phyloP scores from a whole-genome alignment of 1,140 invertebrate species.

The Hycleus phaleratus region DNA sequence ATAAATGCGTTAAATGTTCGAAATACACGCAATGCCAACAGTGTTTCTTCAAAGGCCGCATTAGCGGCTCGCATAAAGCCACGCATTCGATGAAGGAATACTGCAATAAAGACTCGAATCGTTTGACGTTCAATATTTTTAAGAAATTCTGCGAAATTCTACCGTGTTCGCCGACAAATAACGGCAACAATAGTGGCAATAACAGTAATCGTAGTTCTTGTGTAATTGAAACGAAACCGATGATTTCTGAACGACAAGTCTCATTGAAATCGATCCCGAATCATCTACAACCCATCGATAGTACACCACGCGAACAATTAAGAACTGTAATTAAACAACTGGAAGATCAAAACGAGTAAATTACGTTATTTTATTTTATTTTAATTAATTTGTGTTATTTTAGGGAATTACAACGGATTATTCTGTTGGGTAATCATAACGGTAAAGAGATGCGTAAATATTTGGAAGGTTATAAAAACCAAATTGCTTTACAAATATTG shows the following conservation, averaged over 20 bases:
- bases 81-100: constrained; percentile 69
- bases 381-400: constrained; percentile 8
- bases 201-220: background rate
- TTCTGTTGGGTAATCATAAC: constrained; percentile 26
- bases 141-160: constrained; percentile 34
- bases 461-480: constrained; percentile 45
- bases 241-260: background rate
- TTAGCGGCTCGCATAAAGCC: constrained; percentile 60
- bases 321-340: constrained; percentile 54
- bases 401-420: constrained; percentile 34
- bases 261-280: constrained; percentile 1
- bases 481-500: constrained; percentile 50
- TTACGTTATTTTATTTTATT: constrained; percentile 17
- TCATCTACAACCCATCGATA: background rate
- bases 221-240: constrained; percentile 15
- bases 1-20: constrained; percentile 65
- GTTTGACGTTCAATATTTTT: constrained; percentile 30
- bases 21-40: constrained; percentile 68
- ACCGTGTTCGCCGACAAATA: constrained; percentile 17
- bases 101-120: constrained; percentile 41
- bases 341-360: constrained; percentile 51
- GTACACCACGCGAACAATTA: constrained; percentile 40
- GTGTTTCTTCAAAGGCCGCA: constrained; percentile 66
- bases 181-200: constrained; percentile 9
- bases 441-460: constrained; percentile 44